Conservation (phyloP, 1,140 invertebrate species). For the Drosophila bipectinata region DNA sequence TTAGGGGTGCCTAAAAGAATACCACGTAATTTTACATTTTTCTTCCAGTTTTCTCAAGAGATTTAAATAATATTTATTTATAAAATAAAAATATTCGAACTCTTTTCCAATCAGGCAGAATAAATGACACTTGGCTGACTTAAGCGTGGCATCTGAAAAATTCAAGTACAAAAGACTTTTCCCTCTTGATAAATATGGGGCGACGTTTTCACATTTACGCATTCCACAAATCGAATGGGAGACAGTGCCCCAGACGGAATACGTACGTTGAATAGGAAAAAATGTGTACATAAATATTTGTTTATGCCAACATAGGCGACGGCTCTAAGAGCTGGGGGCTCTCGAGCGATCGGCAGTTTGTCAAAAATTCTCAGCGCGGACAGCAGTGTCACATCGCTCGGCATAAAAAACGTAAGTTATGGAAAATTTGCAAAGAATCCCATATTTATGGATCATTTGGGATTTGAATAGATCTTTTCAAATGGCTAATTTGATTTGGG, state of each 20-base stretch:
- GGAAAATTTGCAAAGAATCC: constrained; percentile 59
- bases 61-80: not conserved
- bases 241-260: constrained; percentile 23
- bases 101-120: constrained; percentile 33
- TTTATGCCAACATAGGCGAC: constrained; percentile 32
- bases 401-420: constrained; percentile 67
- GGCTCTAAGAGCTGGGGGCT: constrained; percentile 44
- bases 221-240: constrained; percentile 37
- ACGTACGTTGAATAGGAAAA: constrained; percentile 18
- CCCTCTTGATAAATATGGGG: constrained; percentile 36
- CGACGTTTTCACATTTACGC: constrained; percentile 47
- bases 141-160: constrained; percentile 19
- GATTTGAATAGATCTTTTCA: constrained; percentile 68
- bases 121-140: constrained; percentile 36
- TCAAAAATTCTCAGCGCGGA: constrained; percentile 68
- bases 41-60: constrained; percentile 7
- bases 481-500: constrained; percentile 57
- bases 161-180: constrained; percentile 18
- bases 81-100: constrained; percentile 11
- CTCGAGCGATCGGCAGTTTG: constrained; percentile 69
- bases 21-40: not conserved
- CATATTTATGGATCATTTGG: constrained; percentile 71
- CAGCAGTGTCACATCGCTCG: constrained; percentile 55
- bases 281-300: constrained; percentile 36
- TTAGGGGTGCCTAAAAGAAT: constrained; percentile 29